Evolutionary conservation across 2,888 invertebrate species (phyloP).

Genomic region (Abscondita cerata): DNA sequence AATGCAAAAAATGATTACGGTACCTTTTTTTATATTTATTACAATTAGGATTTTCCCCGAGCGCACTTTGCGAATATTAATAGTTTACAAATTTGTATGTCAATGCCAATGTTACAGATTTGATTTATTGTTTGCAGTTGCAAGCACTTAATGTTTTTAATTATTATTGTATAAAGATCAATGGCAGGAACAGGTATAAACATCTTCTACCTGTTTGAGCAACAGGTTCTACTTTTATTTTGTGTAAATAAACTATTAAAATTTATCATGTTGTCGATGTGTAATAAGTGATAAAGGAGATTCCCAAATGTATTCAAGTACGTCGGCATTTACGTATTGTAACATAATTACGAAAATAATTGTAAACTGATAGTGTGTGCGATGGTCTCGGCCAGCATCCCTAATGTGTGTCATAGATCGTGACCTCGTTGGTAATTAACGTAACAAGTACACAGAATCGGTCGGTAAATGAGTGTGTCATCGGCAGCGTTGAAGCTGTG

Average conservation of each 20-base stretch:
- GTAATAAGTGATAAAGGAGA: conserved; percentile 4
- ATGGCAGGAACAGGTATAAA: conserved; percentile 2
- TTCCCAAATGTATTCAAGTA: neutral
- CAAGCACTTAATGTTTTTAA: neutral
- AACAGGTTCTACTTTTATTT: conserved; percentile 21
- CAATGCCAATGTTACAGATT: too few relatives aligned
- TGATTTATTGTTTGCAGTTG: too few relatives aligned
- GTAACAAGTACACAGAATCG: conserved; percentile 34
- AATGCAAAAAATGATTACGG: too few relatives aligned
- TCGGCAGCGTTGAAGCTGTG: conserved; percentile 26
- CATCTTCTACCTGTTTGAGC: conserved; percentile 18
- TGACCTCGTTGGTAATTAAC: conserved; percentile 28
- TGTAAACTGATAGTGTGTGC: neutral
- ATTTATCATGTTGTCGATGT: neutral
- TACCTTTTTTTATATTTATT: too few relatives aligned
- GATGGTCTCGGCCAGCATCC: neutral
- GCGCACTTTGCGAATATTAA: conserved; percentile 4
- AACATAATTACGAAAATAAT: neutral
- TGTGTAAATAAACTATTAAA: conserved; percentile 22
- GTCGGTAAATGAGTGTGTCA: conserved; percentile 26
- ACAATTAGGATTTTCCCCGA: neutral
- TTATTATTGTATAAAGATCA: conserved; percentile 1
- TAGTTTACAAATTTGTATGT: conserved; percentile 21
- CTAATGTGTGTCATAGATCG: conserved; percentile 26
- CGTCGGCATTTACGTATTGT: neutral